A percentile compares a stretch with the other conserved stretches of the same genome.
These are phyloP conservation scores for Lordiphosa collinella DNA, from an alignment of 1,140 invertebrate species.

Conservation along the genomic window DNA sequence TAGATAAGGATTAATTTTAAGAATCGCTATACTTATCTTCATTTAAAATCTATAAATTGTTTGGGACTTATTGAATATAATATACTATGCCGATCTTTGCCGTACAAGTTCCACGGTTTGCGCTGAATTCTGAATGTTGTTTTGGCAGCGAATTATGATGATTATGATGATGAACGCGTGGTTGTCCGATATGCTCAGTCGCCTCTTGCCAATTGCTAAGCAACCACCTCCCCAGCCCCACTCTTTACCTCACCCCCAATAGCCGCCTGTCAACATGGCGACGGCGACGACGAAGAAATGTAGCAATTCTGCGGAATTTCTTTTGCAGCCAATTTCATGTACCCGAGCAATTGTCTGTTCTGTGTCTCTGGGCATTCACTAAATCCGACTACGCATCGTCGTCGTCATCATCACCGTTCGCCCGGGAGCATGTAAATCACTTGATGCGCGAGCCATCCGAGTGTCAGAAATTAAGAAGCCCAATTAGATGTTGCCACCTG, in stretches of 20 bases:
- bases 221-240: slow-evolving; percentile 3
- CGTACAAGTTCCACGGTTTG: slow-evolving; percentile 37
- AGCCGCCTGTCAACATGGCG: slow-evolving; percentile 39
- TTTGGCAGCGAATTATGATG: slow-evolving; percentile 68
- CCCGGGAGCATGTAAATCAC: slow-evolving; percentile 46
- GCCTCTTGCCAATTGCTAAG: slow-evolving; percentile 60
- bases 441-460: slow-evolving; percentile 34
- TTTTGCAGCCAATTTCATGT: slow-evolving; percentile 26
- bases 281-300: slow-evolving; percentile 23
- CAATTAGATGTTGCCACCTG: slow-evolving; percentile 79
- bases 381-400: slow-evolving; percentile 25
- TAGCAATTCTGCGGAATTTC: slow-evolving; percentile 53
- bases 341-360: slow-evolving; percentile 61
- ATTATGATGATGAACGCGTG: slow-evolving; percentile 74
- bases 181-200: slow-evolving; percentile 63
- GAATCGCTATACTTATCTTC: too few relatives aligned
- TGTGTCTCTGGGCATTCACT: slow-evolving; percentile 28
- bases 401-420: slow-evolving; percentile 1
- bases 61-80: too few relatives aligned
- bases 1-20: too few relatives aligned
- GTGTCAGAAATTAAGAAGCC: slow-evolving; percentile 78
- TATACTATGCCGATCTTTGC: too few relatives aligned
- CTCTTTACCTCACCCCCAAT: background rate
- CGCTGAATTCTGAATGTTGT: slow-evolving; percentile 12
- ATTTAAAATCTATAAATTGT: too few relatives aligned